Evolutionary conservation across 1,140 invertebrate species (phyloP), one percentile per base, ranked within the genome.

Genomic region (Armadillidium nasatum): DNA sequence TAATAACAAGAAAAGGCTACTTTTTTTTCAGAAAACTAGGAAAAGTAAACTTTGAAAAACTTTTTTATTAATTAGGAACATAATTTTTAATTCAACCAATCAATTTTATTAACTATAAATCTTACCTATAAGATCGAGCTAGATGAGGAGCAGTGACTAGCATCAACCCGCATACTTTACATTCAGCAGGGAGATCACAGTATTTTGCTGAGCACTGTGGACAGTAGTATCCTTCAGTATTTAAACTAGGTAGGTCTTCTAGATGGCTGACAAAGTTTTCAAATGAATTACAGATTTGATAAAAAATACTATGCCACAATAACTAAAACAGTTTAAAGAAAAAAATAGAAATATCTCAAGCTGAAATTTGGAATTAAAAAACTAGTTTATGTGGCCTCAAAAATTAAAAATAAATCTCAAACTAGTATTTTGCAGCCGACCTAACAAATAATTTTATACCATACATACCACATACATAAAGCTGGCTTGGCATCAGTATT

Each of bases 101-200:
- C 33, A 33, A 33, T 33, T 33, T n/a, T 3, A 6, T 33, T 33
- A 33, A 33, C 6, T 33, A 3, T 3, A 33, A 33, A 33, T 3
- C 33, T 45, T 44, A 80, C 79, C 79, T 96, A 86, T 98, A 98
- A 0, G 95, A 98, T 77, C 96, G 88, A 10, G 97, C 96, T 54
- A 99, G 88, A 87, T 99, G 97, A 15, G 96, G 95, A 11, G 97
- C 95, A 7, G 96, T 98, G 4, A 98, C 96, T n/a, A 99, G 86
- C 4, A 95, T 98, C 33, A 99, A 87, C 11, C 94, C 94, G 87
- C 97, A 99, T 13, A 93, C 91, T 83, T 92, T 89, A 84, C 97
- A 99, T 86, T 99, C 97, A 0, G 96, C 94, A 0, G 97, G 97
- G 78, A 99, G 88, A 84, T 98, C 95, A 86, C 97, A 99, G 85